Evolutionary conservation across 2,113 vertebrate genomes (phyloP).

Genomic region (Mus spicilegus): DNA sequence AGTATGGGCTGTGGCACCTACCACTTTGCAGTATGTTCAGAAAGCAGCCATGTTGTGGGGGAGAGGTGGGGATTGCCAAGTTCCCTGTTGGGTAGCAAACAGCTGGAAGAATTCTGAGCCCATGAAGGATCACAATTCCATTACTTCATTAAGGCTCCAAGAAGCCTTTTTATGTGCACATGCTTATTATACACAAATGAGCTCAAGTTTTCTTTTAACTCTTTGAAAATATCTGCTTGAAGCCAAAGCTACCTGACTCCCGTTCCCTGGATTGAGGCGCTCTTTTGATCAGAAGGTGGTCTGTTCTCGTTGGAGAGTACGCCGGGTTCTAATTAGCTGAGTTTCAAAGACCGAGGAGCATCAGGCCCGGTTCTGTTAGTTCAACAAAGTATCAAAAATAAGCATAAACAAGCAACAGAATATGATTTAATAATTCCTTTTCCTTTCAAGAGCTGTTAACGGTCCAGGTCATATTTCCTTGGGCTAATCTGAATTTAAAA

Average conservation of each 20-base stretch:
- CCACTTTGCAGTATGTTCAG: background rate
- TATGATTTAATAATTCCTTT: slow-evolving; percentile 32
- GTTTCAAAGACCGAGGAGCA: slow-evolving; percentile 67
- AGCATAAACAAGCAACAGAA: slow-evolving; percentile 55
- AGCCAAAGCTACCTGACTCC: slow-evolving; percentile 35
- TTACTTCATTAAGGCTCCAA: slow-evolving; percentile 65
- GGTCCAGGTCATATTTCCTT: slow-evolving; percentile 37
- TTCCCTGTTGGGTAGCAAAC: background rate
- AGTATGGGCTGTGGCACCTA: background rate
- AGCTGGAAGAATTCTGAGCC: slow-evolving; percentile 43
- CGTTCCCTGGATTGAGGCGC: slow-evolving; percentile 19
- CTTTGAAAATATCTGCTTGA: slow-evolving; percentile 70
- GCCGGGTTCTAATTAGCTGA: slow-evolving; percentile 67
- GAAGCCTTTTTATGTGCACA: slow-evolving; percentile 65
- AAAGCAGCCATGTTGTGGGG: background rate
- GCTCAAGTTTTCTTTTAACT: slow-evolving; percentile 60
- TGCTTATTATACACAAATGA: slow-evolving; percentile 74
- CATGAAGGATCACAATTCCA: background rate
- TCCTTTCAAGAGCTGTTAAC: slow-evolving; percentile 57
- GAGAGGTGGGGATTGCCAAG: background rate
- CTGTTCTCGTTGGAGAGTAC: slow-evolving; percentile 57
- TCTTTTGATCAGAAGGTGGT: slow-evolving; percentile 69
- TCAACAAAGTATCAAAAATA: slow-evolving; percentile 57
- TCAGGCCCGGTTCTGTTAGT: slow-evolving; percentile 48
- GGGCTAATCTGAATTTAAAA: slow-evolving; percentile 51